Base-by-base conservation (phyloP, 1,140 invertebrate species). In the Penaeus indicus region DNA sequence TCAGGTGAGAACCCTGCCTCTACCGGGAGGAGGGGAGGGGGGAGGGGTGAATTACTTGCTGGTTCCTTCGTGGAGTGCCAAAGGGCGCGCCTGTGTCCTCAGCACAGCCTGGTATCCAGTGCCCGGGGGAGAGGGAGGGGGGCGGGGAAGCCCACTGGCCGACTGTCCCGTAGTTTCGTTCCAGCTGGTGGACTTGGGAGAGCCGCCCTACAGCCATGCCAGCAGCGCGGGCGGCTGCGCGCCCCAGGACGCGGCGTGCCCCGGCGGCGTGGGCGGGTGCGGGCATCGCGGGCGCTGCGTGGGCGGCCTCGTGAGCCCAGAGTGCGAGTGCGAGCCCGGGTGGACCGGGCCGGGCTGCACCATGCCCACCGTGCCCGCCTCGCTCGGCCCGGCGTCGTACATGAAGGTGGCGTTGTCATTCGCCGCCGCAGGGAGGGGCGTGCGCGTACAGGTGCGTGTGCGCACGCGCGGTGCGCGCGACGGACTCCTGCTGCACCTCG, bases 291-390 rank as follows among this genome's bases (percentile, higher is more conserved):
- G 86, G 32, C 27, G 72, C 25, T 88, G 86, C 42, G 86, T 77
- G 64, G 79, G 79, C 47, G 86, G 86, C 67, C 80, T 88, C 7
- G 62, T 38, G 21, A 19, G 42, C 11, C 86, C 86, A 1, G 67
- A 77, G 38, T 88, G 86, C 62, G 64, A 88, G 60, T 88, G 86
- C 62, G 80, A 88, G 16, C 86, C 86, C 27, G 86, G 86, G 1
- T 88, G 86, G 86, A 21, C 64, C 11, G 79, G 54, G 25, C 5
- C 64, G 38, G 63, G 32, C 22, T 88, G 86, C 27, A 8, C 11
- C 54, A 61, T 67, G 21, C 64, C 79, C 32, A 83, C 86, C 5
- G 21, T 80, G 13, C 79, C 86, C 25, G 69, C 80, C 10, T 18
- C 42, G 7, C 61, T 88, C 16, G 86, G 86, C 18, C 47, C 32